Evolutionary conservation across 2,888 invertebrate species (phyloP).

Genomic region (Bellardia bayeri): DNA sequence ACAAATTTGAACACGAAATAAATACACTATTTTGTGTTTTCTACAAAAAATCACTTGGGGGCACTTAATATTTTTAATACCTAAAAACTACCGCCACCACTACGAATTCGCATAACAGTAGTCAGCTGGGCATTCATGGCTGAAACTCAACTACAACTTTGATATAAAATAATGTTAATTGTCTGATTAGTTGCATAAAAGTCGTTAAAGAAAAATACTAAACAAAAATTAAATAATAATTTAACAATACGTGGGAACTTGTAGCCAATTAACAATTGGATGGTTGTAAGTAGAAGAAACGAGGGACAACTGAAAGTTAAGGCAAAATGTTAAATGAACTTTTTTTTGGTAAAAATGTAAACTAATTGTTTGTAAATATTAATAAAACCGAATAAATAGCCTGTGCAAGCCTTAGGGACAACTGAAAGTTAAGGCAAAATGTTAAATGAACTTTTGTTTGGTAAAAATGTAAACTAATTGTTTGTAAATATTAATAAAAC

Average conservation of each 20-base stretch:
- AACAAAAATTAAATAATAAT: constrained; percentile 5
- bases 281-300: background rate
- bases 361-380: too few species aligned
- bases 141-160: background rate
- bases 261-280: background rate
- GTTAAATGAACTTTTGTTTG: too few species aligned
- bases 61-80: constrained; percentile 13
- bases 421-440: background rate
- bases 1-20: constrained; percentile 22
- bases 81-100: background rate
- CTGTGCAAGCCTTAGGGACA: background rate
- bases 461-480: too few species aligned
- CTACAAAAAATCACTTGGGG: background rate
- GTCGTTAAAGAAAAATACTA: background rate
- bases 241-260: constrained; percentile 2
- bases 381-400: too few species aligned
- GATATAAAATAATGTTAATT: constrained; percentile 13
- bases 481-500: too few species aligned
- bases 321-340: background rate
- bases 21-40: background rate
- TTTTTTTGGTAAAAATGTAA: too few species aligned
- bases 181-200: constrained; percentile 10
- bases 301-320: background rate
- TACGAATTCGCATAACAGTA: constrained; percentile 9
- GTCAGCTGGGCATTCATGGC: background rate